Evolutionary conservation across 2,888 invertebrate genomes (phyloP).

Genomic region (Eumerus sabulonum): DNA sequence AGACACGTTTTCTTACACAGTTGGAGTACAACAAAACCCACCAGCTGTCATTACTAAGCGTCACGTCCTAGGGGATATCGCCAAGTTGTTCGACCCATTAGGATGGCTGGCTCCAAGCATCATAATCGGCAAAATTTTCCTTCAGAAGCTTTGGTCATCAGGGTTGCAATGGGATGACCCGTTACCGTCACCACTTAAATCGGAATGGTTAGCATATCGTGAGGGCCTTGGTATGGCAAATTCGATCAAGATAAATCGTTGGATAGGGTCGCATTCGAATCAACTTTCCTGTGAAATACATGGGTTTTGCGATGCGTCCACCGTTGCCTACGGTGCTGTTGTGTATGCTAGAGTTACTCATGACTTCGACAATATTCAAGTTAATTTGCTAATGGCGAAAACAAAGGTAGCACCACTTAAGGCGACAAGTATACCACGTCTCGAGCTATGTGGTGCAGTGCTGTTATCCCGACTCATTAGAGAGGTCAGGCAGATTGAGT

Average conservation of each 20-base stretch:
- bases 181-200: constrained; percentile 2
- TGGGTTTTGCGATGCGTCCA: constrained; percentile 11
- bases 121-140: constrained; percentile 8
- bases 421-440: not conserved
- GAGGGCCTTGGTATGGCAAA: not conserved
- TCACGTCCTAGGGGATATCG: constrained; percentile 4
- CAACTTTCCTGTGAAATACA: constrained; percentile 7
- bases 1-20: constrained; percentile 7
- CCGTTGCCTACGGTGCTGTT: constrained; percentile 9
- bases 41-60: constrained; percentile 7
- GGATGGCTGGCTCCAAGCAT: constrained; percentile 13
- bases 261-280: constrained; percentile 1
- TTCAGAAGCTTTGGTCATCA: constrained; percentile 13
- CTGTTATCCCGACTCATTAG: too few relatives aligned
- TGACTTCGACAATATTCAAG: constrained; percentile 19
- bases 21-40: constrained; percentile 3
- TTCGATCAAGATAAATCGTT: not conserved
- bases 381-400: not conserved
- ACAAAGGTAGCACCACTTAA: not conserved
- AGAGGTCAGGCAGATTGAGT: constrained; percentile 1
- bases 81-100: constrained; percentile 3
- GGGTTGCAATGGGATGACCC: constrained; percentile 1
- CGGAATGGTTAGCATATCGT: not conserved
- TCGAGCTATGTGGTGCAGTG: constrained; percentile 13
- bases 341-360: constrained; percentile 4